Percentiles rank a stretch among this genome's conserved stretches.
Evolutionary conservation across 2,888 invertebrate species (phyloP).

Genomic region (Parnassius orleans): DNA sequence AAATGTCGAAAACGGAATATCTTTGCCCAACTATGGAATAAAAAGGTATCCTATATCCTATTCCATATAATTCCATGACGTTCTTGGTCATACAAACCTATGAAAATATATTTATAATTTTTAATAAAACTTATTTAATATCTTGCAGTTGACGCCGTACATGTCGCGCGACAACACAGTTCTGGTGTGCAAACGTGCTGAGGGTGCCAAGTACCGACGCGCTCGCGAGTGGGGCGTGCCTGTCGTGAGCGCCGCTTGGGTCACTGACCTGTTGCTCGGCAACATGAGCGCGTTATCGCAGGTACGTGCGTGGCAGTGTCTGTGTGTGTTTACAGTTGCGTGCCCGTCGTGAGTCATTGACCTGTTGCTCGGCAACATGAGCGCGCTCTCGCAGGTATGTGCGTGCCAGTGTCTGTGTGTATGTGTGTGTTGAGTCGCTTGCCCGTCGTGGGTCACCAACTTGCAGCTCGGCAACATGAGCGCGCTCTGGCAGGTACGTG

Average conservation of each 20-base stretch:
- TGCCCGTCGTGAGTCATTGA: constrained; percentile 97
- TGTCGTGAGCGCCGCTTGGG: constrained; percentile 95
- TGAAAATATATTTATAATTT: too few relatives aligned
- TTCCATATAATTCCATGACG: too few relatives aligned
- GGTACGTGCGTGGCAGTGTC: constrained; percentile 43
- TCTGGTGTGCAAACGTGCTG: constrained; percentile 88
- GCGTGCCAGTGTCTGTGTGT: too few relatives aligned
- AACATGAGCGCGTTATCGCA: constrained; percentile 91
- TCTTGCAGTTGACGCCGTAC: constrained; percentile 83
- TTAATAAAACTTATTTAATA: background rate
- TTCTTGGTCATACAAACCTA: too few relatives aligned
- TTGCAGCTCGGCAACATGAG: constrained; percentile 93
- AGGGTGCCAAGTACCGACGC: constrained; percentile 92
- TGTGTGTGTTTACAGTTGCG: too few relatives aligned
- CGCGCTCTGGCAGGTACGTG: constrained; percentile 85
- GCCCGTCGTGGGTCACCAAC: constrained; percentile 96
- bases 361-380: constrained; percentile 92
- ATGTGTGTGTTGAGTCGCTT: constrained; percentile 72
- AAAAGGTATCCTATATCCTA: too few relatives aligned
- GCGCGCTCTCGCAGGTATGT: constrained; percentile 86
- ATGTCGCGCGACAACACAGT: constrained; percentile 90
- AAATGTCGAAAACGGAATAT: too few relatives aligned
- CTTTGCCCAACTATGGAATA: too few relatives aligned
- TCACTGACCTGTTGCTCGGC: constrained; percentile 95
- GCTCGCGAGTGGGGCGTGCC: constrained; percentile 96